Evolutionary conservation across 2,113 vertebrate genomes (phyloP), one percentile per base, ranked within the genome.

Genomic region (Rhinogobius similis): DNA sequence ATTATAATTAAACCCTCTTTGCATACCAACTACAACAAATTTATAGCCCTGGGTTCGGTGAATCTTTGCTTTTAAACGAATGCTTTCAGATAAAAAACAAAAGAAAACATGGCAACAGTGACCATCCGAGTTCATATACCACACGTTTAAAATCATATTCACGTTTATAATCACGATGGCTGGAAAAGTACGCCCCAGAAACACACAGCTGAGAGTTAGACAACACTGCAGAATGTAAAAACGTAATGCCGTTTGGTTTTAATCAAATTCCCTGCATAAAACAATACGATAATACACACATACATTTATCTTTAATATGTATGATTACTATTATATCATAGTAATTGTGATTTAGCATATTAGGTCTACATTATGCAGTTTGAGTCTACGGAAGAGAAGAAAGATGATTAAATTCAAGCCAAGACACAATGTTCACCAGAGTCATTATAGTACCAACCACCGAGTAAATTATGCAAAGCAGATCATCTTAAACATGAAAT

Each of bases 121-220:
- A 86, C 78, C 85, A 55, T 86, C 92, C 88, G 85, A 82, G 76
- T 87, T 88, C 88, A 91, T 87, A 88, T 84, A 92, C 90, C 91
- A 78, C 89, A 92, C 84, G 82, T 79, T 55, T 55, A 23, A 29
- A 24, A 24, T 0, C 23, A 39, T 14, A 12, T 62, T 62, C 55
- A 23, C 16, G 75, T 36, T 27, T 77, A 4, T 73, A 85, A 88
- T 84, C 79, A 73, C 79, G 84, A 91, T 90, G 88, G 85, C 87
- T 83, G 66, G 56, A 72, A 77, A 67, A 44, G 39, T 11, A 43
- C 20, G 43, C 32, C 11, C 20, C 26, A 24, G 52, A 24, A 27
- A 56, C 13, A 56, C 11, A 27, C 2, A 13, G 26, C 5, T 27
- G 24, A 13, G 11, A 26, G 41, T 14, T 14, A 14, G 21, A 56